phyloP scores from a whole-genome alignment of 2,113 vertebrate genomes.

The Erythrocercus mccallii region DNA sequence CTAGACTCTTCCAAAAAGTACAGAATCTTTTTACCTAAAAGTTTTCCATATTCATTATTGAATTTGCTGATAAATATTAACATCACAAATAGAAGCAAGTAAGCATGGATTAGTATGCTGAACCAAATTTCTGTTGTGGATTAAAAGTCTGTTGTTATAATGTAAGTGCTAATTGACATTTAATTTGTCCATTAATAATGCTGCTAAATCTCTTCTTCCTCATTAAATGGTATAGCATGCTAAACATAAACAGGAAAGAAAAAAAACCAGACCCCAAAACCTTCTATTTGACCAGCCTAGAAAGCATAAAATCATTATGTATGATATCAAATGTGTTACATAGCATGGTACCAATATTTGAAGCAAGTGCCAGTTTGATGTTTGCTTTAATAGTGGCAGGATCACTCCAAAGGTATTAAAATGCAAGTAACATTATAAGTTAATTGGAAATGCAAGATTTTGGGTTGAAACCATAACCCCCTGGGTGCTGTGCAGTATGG shows the following conservation, averaged over 20 bases:
- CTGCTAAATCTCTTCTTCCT: neutral
- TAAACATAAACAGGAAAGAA: neutral
- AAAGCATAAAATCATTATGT: neutral
- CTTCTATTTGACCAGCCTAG: neutral
- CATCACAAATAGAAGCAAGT: conserved; percentile 18
- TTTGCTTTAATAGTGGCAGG: neutral
- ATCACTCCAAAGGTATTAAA: neutral
- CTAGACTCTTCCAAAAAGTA: neutral
- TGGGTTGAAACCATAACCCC: neutral
- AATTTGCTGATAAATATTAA: conserved; percentile 10
- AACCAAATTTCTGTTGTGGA: neutral
- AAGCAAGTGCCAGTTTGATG: neutral
- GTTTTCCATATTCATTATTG: neutral
- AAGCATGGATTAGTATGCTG: neutral
- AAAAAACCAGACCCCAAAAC: neutral
- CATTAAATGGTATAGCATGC: neutral
- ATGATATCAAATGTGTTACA: neutral
- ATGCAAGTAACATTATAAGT: neutral
- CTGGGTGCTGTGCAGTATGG: neutral
- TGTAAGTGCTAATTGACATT: conserved; percentile 46
- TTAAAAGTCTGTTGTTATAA: conserved; percentile 20
- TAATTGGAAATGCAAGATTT: neutral
- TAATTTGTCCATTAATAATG: conserved; percentile 33
- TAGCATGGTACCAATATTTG: neutral
- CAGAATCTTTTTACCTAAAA: neutral